phyloP scores from a whole-genome alignment of 1,140 invertebrate genomes.

The Marisa cornuarietis region DNA sequence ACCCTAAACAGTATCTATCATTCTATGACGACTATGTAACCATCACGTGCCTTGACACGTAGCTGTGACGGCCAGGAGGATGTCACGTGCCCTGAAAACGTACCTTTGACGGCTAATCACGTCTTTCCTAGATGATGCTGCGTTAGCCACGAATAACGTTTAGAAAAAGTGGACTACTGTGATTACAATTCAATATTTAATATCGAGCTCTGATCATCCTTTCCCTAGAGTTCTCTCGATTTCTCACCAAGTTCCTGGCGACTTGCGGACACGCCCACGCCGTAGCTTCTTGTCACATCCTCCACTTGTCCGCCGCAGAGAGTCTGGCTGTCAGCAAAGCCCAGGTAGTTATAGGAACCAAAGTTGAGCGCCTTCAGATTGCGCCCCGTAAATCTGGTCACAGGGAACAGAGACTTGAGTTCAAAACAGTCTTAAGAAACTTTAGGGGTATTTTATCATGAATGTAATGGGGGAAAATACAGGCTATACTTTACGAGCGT shows the following conservation, averaged over 20 bases:
- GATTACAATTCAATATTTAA: not conserved
- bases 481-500: too few relatives aligned
- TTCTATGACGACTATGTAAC: too few relatives aligned
- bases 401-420: too few relatives aligned
- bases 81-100: too few relatives aligned
- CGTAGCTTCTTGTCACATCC: constrained; percentile 60
- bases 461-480: too few relatives aligned
- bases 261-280: constrained; percentile 63
- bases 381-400: constrained; percentile 59
- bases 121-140: not conserved
- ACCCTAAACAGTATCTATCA: too few relatives aligned
- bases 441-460: too few relatives aligned
- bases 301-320: constrained; percentile 65
- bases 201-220: not conserved
- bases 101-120: not conserved
- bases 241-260: constrained; percentile 66
- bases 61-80: too few relatives aligned
- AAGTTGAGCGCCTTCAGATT: constrained; percentile 69
- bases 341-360: constrained; percentile 72
- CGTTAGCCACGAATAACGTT: not conserved
- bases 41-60: too few relatives aligned
- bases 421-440: too few relatives aligned
- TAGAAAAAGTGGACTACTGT: not conserved
- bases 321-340: constrained; percentile 69
- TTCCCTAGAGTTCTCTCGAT: too few relatives aligned